These are phyloP conservation scores for Pinna nobilis DNA, from an alignment of 1,140 invertebrate species.

Conservation along the genomic window DNA sequence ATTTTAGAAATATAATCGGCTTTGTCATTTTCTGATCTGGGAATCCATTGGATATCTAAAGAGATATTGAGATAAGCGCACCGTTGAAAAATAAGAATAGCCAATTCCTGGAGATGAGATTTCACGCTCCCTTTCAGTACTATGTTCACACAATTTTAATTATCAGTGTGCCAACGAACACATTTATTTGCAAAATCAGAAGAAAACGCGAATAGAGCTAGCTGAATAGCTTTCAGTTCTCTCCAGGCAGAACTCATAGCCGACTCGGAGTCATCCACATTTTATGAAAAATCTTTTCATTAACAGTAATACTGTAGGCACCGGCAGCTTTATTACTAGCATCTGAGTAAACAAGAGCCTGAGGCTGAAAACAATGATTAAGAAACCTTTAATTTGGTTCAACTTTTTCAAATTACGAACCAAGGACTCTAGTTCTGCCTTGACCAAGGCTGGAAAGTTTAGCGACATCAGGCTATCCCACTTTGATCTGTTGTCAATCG, in stretches of 20 bases:
- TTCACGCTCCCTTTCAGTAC: slow-evolving; percentile 33
- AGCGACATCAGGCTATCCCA: slow-evolving; percentile 3
- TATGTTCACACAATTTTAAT: slow-evolving; percentile 31
- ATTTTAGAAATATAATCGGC: slow-evolving; percentile 26
- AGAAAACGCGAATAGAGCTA: background rate
- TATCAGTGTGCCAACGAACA: slow-evolving; percentile 33
- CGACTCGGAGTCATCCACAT: background rate
- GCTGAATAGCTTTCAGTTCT: slow-evolving; percentile 20
- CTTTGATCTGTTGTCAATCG: background rate
- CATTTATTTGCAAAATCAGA: background rate
- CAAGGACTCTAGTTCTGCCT: slow-evolving; percentile 10
- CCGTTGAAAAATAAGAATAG: slow-evolving; percentile 24
- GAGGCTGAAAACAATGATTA: background rate
- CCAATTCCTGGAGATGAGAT: slow-evolving; percentile 23
- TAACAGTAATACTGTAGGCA: background rate
- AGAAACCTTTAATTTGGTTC: background rate
- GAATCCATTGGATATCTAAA: slow-evolving; percentile 26
- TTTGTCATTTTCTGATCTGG: slow-evolving; percentile 8
- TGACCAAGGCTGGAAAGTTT: background rate
- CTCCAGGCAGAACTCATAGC: slow-evolving; percentile 9
- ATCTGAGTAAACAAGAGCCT: slow-evolving; percentile 15
- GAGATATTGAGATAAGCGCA: slow-evolving; percentile 2
- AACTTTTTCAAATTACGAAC: background rate
- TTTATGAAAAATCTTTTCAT: slow-evolving; percentile 22
- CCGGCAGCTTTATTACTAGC: slow-evolving; percentile 16